Evolutionary conservation across 2,113 vertebrate genomes (phyloP), one percentile per base, ranked within the genome.

Genomic region (Pagrus major): DNA sequence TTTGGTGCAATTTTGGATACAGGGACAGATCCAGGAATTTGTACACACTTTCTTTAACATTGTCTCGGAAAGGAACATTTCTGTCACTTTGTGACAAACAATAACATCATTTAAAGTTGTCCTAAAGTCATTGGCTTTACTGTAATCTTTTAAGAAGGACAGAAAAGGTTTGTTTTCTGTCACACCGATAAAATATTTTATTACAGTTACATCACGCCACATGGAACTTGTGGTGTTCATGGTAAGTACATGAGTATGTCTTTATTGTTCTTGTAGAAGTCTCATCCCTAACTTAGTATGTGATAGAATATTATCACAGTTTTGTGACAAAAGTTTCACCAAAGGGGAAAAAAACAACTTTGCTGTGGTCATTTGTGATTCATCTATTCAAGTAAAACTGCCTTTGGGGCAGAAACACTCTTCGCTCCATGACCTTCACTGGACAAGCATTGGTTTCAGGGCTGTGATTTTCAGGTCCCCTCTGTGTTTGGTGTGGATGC

Each of bases 391-490:
- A 72, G 87, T 68, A 42, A 59, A 70, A 39, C 72, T 64, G 76
- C 74, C 70, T 81, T 67, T 71, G 52, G 81, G 72, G 71, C 78
- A 63, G 65, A 84, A 66, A 80, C 18, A 27, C 67, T 80, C 81
- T 75, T 39, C 56, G 64, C 83, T 80, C 60, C 39, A 20, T 89
- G 90, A 92, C 93, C 92, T 91, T 89, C 66, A 77, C 67, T 68
- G 90, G 87, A 92, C 87, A 89, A 70, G 81, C 76, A 39, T 61
- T 78, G 68, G 85, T 82, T 85, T 78, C 82, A 79, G 86, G 80
- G 67, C 83, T 88, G 88, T 89, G 84, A 87, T 92, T 89, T 86
- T 71, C 42, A 74, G 79, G 80, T 83, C 77, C 86, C 89, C 64
- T 73, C 91, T 84, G 89, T 75, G 83, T 63, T 87, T 21, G 52